These are phyloP conservation scores for Eupithecia tripunctaria DNA, from an alignment of 2,888 invertebrate species.

Conservation along the genomic window DNA sequence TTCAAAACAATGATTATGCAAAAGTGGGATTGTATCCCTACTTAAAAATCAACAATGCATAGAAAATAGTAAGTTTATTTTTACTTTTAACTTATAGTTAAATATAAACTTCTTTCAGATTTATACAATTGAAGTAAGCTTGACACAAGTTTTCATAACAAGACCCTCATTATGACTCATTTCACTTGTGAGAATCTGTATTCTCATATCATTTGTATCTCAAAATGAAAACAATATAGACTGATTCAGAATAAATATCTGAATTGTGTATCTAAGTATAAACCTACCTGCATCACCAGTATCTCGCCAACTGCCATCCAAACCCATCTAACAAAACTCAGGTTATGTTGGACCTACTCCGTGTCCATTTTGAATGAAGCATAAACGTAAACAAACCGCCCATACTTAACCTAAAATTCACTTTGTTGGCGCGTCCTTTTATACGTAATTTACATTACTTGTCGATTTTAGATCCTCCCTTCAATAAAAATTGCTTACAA, in stretches of 20 bases:
- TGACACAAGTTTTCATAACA: conserved; percentile 1
- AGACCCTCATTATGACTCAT: background rate
- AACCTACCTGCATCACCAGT: background rate
- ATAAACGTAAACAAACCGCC: no score
- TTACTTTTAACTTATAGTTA: background rate
- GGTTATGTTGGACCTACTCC: no score
- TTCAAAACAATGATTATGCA: conserved; percentile 53
- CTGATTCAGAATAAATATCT: background rate
- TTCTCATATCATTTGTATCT: background rate
- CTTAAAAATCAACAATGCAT: conserved; percentile 64
- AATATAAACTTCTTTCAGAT: background rate
- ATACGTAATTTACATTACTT: no score
- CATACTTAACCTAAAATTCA: no score
- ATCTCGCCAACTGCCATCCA: background rate
- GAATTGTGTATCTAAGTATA: background rate
- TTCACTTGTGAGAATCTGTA: background rate
- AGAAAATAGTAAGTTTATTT: conserved; percentile 73
- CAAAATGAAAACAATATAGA: background rate
- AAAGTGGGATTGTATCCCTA: conserved; percentile 48
- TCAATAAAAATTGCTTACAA: no score
- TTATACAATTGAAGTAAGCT: background rate
- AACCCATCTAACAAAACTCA: background rate
- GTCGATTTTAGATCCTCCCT: no score
- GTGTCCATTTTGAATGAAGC: no score
- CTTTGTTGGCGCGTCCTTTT: no score